Evolutionary conservation across 2,888 invertebrate species (phyloP).

Genomic region (Hydriomena furcata): DNA sequence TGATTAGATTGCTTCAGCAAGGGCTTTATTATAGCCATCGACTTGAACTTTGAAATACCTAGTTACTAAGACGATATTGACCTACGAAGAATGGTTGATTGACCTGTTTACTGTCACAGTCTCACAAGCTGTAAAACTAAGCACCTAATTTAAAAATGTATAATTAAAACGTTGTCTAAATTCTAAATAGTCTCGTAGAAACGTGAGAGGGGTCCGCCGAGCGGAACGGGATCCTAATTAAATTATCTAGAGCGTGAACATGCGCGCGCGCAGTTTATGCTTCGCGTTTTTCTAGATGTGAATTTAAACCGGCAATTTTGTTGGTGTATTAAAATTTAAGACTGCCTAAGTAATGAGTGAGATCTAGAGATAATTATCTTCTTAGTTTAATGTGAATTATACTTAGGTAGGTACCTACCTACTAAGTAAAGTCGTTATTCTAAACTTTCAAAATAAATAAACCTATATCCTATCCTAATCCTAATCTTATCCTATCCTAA

Average conservation of each 20-base stretch:
- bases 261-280: slow-evolving; percentile 58
- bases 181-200: slow-evolving; percentile 64
- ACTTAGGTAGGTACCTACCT: background rate
- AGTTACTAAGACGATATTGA: no score
- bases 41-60: no score
- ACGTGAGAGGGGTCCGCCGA: slow-evolving; percentile 62
- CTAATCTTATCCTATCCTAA: no score
- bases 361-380: slow-evolving; percentile 24
- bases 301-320: slow-evolving; percentile 53
- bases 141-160: no score
- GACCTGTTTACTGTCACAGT: no score
- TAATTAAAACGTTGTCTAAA: no score
- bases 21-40: no score
- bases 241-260: slow-evolving; percentile 74
- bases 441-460: no score
- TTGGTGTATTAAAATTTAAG: slow-evolving; percentile 39
- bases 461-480: no score
- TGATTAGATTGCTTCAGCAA: no score
- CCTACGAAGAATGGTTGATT: no score
- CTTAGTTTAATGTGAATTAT: slow-evolving; percentile 12
- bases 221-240: slow-evolving; percentile 81
- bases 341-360: slow-evolving; percentile 27
- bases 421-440: no score
- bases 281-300: slow-evolving; percentile 54
- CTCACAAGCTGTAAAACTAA: slow-evolving; percentile 2